phyloP scores from a whole-genome alignment of 2,888 invertebrate species.

The Gibbula magus region DNA sequence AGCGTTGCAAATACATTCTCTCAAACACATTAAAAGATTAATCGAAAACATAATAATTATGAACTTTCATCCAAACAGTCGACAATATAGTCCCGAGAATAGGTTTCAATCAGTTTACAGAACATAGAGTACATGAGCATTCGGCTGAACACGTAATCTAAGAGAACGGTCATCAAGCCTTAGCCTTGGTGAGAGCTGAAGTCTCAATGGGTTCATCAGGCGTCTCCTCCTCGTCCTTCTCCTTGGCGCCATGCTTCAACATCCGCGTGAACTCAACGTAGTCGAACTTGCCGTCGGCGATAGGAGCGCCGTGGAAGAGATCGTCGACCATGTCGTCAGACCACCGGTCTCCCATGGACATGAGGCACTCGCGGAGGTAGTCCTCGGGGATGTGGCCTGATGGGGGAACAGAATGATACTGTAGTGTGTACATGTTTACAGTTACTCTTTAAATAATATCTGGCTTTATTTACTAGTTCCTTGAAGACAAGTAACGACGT shows the following conservation, averaged over 20 bases:
- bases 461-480: no score
- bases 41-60: no score
- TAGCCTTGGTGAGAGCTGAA: conserved; percentile 2
- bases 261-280: conserved; percentile 71
- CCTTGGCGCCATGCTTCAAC: conserved; percentile 69
- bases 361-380: conserved; percentile 67
- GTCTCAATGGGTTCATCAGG: conserved; percentile 1
- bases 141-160: no score
- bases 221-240: conserved; percentile 60
- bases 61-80: no score
- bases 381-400: conserved; percentile 64
- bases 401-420: not conserved
- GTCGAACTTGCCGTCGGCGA: conserved; percentile 66
- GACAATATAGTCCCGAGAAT: no score
- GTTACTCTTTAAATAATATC: not conserved
- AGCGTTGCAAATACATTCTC: no score
- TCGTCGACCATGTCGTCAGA: conserved; percentile 73
- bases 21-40: no score
- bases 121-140: no score
- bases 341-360: conserved; percentile 74
- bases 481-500: no score
- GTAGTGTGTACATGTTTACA: not conserved
- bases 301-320: conserved; percentile 71
- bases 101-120: no score
- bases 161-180: not conserved